These are phyloP conservation scores for Zonitis immaculata DNA, from an alignment of 2,888 invertebrate species.

Conservation along the genomic window DNA sequence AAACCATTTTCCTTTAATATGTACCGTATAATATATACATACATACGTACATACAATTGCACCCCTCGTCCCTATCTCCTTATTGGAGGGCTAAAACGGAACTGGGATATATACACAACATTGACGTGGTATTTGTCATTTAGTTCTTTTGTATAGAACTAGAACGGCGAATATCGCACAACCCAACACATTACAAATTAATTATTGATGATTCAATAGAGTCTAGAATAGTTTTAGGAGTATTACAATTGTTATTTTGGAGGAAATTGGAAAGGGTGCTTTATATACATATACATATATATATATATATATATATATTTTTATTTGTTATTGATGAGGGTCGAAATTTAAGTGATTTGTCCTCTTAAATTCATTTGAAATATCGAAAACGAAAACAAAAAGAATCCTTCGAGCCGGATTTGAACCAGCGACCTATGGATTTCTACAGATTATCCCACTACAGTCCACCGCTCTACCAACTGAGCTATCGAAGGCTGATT, in stretches of 20 bases:
- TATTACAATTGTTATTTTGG: not conserved
- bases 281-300: too few species aligned
- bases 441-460: conserved; percentile 17
- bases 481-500: conserved; percentile 35
- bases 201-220: conserved; percentile 25
- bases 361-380: too few species aligned
- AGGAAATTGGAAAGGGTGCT: too few species aligned
- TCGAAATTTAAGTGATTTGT: too few species aligned
- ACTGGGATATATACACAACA: too few species aligned
- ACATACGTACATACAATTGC: too few species aligned
- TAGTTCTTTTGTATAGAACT: conserved; percentile 13
- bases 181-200: conserved; percentile 26
- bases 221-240: too few species aligned
- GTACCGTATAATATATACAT: too few species aligned
- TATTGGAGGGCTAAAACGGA: not conserved
- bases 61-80: not conserved
- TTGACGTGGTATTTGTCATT: conserved; percentile 27
- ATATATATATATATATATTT: too few species aligned
- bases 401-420: conserved; percentile 31
- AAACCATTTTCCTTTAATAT: not conserved
- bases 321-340: too few species aligned
- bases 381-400: too few species aligned
- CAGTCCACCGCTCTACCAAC: conserved; percentile 39
- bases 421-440: conserved; percentile 49
- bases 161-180: conserved; percentile 20